Evolutionary conservation across 2,888 invertebrate species (phyloP), one percentile per base, ranked within the genome.

Genomic region (Phengaris arion): DNA sequence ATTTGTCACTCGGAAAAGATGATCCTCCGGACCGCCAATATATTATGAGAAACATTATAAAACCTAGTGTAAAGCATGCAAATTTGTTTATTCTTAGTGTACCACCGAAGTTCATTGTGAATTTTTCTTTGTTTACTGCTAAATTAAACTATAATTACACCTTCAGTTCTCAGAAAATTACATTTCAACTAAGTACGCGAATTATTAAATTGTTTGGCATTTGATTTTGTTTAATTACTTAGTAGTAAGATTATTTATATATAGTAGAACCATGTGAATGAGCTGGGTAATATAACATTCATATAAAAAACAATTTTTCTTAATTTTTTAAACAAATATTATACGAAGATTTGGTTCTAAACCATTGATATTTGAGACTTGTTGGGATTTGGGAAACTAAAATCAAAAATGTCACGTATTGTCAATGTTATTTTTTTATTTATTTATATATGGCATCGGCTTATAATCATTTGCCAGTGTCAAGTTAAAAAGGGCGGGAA

Each of bases 41-140:
- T 78, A 93, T 85, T 77, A 93, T 89, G 12, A 93, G 83, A 81
- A 93, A 91, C 77, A 93, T 78, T 80, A 92, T 80, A 76, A 93
- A 92, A 73, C 79, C 83, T 81, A 92, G 77, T 6, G 87, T 88
- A 70, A 94, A 91, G 84, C 93, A 92, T 46, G 93, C 91, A 77
- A 91, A 93, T 85, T 93, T 94, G 79, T 96, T 96, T 75, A 95
- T 80, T 81, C 95, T 94, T 79, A 96, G 91, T 73, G 95, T 95
- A 64, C 96, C 96, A 76, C 95, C 95, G 79, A 96, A 94, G 94
- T 96, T 95, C 95, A 96, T 96, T 79, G 76, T 86, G 76, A 74
- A 73, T 35, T 64, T 70, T 69, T 51, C 9, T 15, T 15, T 70
- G 10, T n/a, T n/a, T 48, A 46, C 13, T 9, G 8, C 13, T 35